Conservation (phyloP, 2,113 vertebrate species). For the Pelobates fuscus region DNA sequence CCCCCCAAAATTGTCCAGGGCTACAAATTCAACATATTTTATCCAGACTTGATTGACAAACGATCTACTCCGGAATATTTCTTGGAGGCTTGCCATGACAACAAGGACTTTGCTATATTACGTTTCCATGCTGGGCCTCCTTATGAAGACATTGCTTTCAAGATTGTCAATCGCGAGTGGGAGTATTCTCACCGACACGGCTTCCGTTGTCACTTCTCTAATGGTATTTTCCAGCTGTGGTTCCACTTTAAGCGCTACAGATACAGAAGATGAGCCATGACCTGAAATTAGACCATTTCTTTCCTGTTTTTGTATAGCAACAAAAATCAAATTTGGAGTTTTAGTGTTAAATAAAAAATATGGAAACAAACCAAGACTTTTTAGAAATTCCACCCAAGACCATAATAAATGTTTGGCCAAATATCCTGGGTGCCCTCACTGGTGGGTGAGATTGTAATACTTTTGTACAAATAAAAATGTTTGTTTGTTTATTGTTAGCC, state of each 20-base stretch:
- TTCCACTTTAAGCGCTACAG: conserved; percentile 98
- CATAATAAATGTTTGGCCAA: too few species aligned
- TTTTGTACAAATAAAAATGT: too few species aligned
- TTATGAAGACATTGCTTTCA: conserved; percentile 97
- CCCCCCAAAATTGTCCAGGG: conserved; percentile 97
- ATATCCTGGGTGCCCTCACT: too few species aligned
- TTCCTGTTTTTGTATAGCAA: not conserved
- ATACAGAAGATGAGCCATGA: conserved; percentile 85
- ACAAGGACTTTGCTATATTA: conserved; percentile 93
- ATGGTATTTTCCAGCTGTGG: conserved; percentile 97
- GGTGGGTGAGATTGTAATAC: too few species aligned
- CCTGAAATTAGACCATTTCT: not conserved
- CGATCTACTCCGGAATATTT: conserved; percentile 95
- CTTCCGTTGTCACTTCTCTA: conserved; percentile 97
- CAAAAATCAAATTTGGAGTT: too few species aligned
- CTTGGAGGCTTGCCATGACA: conserved; percentile 89
- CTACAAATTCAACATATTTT: conserved; percentile 99
- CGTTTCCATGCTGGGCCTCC: conserved; percentile 93
- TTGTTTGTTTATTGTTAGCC: too few species aligned
- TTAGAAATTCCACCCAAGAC: too few species aligned
- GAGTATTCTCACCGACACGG: conserved; percentile 95
- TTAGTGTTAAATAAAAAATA: too few species aligned
- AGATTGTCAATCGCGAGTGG: conserved; percentile 95
- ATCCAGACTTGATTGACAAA: conserved; percentile 95
- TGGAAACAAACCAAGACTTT: too few species aligned